These are phyloP conservation scores for Gephyroberyx darwinii DNA, from an alignment of 2,797 vertebrate species.

Conservation along the genomic window DNA sequence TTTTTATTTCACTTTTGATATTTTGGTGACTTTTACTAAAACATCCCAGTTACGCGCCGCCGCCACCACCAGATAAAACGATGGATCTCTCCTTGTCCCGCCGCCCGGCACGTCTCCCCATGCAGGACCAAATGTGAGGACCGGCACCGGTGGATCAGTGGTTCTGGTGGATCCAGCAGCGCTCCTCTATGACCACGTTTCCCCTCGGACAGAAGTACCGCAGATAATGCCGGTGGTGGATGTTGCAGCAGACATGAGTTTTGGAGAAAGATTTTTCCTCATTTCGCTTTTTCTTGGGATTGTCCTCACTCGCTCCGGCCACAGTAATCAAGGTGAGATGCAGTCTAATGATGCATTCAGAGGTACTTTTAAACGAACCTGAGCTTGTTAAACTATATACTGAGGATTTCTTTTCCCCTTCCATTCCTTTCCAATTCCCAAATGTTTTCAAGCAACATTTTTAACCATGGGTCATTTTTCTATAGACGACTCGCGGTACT, in stretches of 20 bases:
- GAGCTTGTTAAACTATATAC: too few relatives aligned
- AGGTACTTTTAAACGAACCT: background rate
- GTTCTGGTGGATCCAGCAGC: conserved; percentile 35
- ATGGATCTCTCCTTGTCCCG: conserved; percentile 58
- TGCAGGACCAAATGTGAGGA: conserved; percentile 63
- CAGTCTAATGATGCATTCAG: background rate
- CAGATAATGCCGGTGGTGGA: conserved; percentile 49
- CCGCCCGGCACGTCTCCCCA: conserved; percentile 23
- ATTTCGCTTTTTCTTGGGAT: conserved; percentile 73
- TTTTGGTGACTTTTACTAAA: conserved; percentile 37
- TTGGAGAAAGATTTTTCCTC: conserved; percentile 67
- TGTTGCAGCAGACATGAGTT: conserved; percentile 77
- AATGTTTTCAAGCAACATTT: background rate
- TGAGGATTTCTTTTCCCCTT: background rate
- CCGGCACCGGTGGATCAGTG: conserved; percentile 32
- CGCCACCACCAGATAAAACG: conserved; percentile 34
- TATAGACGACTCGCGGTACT: too few relatives aligned
- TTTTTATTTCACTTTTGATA: conserved; percentile 29
- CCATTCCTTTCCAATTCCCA: background rate
- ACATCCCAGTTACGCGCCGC: conserved; percentile 8
- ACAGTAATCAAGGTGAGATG: conserved; percentile 79
- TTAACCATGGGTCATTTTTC: too few relatives aligned
- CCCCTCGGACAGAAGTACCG: conserved; percentile 41
- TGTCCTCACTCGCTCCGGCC: conserved; percentile 60
- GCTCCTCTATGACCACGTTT: conserved; percentile 15